phyloP scores from a whole-genome alignment of 2,113 vertebrate genomes.

The Emberiza fucata region DNA sequence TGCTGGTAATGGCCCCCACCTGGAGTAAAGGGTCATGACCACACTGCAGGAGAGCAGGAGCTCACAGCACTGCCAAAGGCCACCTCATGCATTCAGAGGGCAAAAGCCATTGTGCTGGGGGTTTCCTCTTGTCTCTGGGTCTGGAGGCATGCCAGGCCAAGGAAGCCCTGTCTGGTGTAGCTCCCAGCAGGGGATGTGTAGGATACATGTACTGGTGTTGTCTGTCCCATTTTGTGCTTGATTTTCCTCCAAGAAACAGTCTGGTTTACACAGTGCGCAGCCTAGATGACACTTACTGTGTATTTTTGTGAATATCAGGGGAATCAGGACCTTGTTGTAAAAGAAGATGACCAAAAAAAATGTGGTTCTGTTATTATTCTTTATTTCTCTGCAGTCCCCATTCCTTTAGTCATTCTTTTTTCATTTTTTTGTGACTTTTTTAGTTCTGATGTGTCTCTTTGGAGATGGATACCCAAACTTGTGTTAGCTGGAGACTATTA shows the following conservation, averaged over 20 bases:
- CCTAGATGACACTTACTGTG: neutral
- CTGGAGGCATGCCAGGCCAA: neutral
- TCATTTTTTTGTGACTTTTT: neutral
- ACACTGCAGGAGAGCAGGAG: neutral
- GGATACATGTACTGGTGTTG: neutral
- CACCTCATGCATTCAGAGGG: neutral
- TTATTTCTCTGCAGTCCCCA: neutral
- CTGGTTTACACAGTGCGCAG: neutral
- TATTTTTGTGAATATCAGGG: neutral
- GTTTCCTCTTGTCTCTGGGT: neutral
- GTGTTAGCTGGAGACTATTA: neutral
- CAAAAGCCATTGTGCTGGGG: neutral
- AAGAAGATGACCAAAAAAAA: neutral
- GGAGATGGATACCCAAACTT: neutral
- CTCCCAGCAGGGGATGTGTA: neutral
- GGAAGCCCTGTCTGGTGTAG: neutral
- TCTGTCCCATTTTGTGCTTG: neutral
- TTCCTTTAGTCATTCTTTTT: neutral
- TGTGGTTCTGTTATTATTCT: neutral
- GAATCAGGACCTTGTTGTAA: neutral
- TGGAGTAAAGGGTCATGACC: rapidly evolving
- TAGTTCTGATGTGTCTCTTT: neutral
- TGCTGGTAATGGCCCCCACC: neutral
- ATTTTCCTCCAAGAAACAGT: neutral
- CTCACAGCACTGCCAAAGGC: neutral